Conservation (phyloP, 2,797 vertebrate genomes). For the Ibycter americanus region DNA sequence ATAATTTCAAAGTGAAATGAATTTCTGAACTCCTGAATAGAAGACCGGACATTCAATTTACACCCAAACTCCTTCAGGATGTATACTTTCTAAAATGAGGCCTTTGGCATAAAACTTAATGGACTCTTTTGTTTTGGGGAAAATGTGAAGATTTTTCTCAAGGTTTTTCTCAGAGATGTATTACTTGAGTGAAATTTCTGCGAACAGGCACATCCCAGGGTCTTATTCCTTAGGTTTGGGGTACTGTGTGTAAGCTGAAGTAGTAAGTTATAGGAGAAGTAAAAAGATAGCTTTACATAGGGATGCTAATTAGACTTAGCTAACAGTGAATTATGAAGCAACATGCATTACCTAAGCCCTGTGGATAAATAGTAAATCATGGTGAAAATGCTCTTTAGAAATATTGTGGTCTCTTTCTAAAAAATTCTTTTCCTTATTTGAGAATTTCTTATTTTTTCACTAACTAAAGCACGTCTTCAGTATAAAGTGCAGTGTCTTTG, state of each 20-base stretch:
- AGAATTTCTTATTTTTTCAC: not conserved
- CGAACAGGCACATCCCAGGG: not conserved
- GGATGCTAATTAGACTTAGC: not conserved
- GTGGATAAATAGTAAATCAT: not conserved
- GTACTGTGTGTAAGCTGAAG: not conserved
- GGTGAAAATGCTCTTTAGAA: not conserved
- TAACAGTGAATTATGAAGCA: not conserved
- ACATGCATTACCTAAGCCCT: not conserved
- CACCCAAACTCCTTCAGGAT: rapidly evolving
- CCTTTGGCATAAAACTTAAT: not conserved
- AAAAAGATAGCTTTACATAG: not conserved
- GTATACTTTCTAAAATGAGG: not conserved
- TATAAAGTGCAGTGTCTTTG: conserved; percentile 13
- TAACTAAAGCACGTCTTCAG: not conserved
- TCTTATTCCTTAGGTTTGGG: not conserved
- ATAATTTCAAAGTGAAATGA: not conserved
- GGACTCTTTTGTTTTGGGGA: not conserved
- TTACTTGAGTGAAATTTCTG: not conserved
- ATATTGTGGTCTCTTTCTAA: not conserved
- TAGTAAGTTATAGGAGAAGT: not conserved
- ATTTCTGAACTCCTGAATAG: not conserved
- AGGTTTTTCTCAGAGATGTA: not conserved
- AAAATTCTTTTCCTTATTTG: not conserved
- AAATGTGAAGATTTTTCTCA: not conserved
- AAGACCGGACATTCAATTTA: not conserved